Evolutionary conservation across 2,888 invertebrate species (phyloP).

Genomic region (Agonopterix arenella): DNA sequence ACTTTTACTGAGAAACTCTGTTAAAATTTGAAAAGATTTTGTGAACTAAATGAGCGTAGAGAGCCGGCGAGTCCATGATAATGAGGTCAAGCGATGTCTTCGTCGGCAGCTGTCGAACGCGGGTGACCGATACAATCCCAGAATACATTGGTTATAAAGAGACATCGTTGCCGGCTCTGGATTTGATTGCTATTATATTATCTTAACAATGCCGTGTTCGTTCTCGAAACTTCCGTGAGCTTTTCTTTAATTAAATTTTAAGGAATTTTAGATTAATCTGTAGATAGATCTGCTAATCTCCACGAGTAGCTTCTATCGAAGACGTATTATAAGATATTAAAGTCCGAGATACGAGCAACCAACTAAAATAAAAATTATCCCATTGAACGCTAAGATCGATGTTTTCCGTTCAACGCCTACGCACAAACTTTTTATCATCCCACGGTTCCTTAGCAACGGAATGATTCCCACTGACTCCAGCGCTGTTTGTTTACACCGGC

Average conservation of each 20-base stretch:
- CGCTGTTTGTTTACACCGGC: slow-evolving; percentile 58
- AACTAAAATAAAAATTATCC: background rate
- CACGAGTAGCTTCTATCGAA: background rate
- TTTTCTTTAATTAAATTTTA: too few species aligned
- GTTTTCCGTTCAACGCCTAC: background rate
- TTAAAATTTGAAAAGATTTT: too few species aligned
- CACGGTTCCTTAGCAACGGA: background rate
- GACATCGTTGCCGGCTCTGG: slow-evolving; percentile 31
- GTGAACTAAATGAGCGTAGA: too few species aligned
- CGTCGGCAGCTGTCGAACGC: slow-evolving; percentile 60
- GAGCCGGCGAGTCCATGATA: slow-evolving; percentile 23
- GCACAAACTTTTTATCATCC: background rate
- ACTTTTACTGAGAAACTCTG: too few species aligned
- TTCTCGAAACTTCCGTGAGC: background rate
- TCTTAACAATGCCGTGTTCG: background rate
- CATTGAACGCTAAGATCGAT: background rate
- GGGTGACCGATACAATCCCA: slow-evolving; percentile 49
- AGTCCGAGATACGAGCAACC: background rate
- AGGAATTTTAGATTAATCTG: too few species aligned
- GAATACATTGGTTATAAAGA: slow-evolving; percentile 59
- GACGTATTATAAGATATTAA: background rate
- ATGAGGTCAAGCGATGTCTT: slow-evolving; percentile 46
- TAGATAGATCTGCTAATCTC: background rate
- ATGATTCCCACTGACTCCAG: slow-evolving; percentile 22
- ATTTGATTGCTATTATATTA: slow-evolving; percentile 1